Base-by-base conservation (phyloP, 2,888 invertebrate genomes). In the Stenichneumon culpator region DNA sequence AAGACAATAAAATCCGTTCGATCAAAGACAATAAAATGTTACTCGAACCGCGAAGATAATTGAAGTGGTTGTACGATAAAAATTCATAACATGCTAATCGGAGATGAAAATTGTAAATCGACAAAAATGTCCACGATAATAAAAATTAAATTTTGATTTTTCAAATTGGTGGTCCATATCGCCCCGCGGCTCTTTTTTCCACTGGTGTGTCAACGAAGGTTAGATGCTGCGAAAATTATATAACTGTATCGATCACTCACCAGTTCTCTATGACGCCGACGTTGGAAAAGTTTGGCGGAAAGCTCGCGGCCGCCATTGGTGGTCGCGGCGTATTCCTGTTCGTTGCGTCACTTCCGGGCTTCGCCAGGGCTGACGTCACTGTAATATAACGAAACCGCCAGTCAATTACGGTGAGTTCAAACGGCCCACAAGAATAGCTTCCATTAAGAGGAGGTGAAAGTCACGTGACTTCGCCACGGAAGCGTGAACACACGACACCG, bases 261-360 rank as follows among this genome's bases (percentile, higher is more conserved):
- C 93, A 93, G 89, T 92, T 93, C 89, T 93, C 93, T 86, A 93
- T 90, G 86, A 93, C 92, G 90, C 93, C 92, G 90, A 93, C 93
- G 92, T 93, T 93, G 82, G 91, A 89, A 88, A 93, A 93, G 90
- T 92, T 93, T 80, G 92, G 93, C 75, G 93, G 92, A 89, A 93
- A 93, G 89, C 93, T 90, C 87, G 90, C 93, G 89, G 93, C 93
- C 91, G 93, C 92, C 91, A 93, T 93, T 93, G 93, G 89, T 88
- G 88, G 86, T 90, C 89, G 90, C 90, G 90, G 90, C 89, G 90
- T 87, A 89, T 89, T 89, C 88, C 88, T 89, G 81, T 84, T 89
- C 84, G 88, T 86, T 88, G 86, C 87, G 88, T 91, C 89, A 89
- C 89, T 91, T 90, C 90, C 88, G 89, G 86, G 87, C 65, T 86